Conservation (phyloP, 2,888 invertebrate species). For the Rhagophthalmus giganteus region DNA sequence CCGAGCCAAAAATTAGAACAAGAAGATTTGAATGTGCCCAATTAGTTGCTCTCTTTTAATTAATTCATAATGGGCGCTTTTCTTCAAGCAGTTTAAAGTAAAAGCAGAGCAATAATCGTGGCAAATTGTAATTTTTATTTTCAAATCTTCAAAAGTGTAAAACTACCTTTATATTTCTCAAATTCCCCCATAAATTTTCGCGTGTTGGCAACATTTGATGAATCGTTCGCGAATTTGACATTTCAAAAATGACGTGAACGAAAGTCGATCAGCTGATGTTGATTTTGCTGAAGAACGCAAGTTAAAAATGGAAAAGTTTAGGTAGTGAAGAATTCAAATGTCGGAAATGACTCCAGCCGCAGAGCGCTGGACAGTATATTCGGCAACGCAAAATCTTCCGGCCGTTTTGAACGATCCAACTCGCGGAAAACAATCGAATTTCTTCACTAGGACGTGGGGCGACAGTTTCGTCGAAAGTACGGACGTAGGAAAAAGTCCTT, state of each 20-base stretch:
- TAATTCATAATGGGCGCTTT: no score
- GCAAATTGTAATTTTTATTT: no score
- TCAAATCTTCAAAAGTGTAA: no score
- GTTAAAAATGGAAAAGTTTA: slow-evolving; percentile 23
- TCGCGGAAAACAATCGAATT: slow-evolving; percentile 85
- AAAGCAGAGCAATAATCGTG: no score
- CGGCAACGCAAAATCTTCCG: slow-evolving; percentile 91
- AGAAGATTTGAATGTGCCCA: no score
- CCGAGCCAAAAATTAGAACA: no score
- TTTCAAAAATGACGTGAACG: slow-evolving; percentile 14
- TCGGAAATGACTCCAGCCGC: slow-evolving; percentile 45
- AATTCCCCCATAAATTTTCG: no score
- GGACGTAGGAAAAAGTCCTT: slow-evolving; percentile 71
- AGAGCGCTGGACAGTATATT: slow-evolving; percentile 83
- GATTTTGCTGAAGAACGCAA: slow-evolving; percentile 6
- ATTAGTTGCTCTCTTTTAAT: no score
- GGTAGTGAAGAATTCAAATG: slow-evolving; percentile 30
- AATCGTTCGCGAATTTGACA: slow-evolving; percentile 2
- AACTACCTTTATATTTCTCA: no score
- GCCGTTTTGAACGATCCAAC: slow-evolving; percentile 95
- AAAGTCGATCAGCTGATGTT: slow-evolving; percentile 16
- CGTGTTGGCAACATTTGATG: background rate
- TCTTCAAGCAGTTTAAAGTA: no score
- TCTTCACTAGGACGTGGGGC: slow-evolving; percentile 98
- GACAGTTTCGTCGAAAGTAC: slow-evolving; percentile 87